These are phyloP conservation scores for Dryococelus australis DNA, from an alignment of 2,888 invertebrate genomes.

Conservation along the genomic window DNA sequence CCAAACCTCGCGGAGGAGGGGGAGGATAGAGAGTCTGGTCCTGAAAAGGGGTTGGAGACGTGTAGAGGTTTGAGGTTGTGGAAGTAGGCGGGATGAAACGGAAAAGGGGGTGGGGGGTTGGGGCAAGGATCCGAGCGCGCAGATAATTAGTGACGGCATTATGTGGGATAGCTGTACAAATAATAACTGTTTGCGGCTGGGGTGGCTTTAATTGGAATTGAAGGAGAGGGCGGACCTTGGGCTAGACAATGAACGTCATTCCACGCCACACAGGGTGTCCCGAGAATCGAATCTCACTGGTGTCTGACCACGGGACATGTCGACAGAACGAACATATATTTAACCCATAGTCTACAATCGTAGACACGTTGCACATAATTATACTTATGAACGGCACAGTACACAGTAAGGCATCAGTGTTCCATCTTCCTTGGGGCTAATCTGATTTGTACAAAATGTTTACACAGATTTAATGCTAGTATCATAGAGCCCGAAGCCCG, in stretches of 20 bases:
- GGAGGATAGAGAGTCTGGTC: background rate
- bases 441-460: too few species aligned
- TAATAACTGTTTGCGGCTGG: slow-evolving; percentile 16
- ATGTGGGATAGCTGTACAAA: slow-evolving; percentile 3
- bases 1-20: too few species aligned
- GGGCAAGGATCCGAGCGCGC: background rate
- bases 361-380: too few species aligned
- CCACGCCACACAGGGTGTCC: background rate
- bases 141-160: slow-evolving; percentile 16
- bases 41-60: background rate
- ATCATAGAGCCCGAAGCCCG: too few species aligned
- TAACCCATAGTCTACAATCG: too few species aligned
- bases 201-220: slow-evolving; percentile 16
- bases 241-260: slow-evolving; percentile 16
- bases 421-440: too few species aligned
- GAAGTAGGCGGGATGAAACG: background rate
- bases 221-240: background rate
- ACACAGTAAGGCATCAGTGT: too few species aligned
- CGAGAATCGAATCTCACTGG: background rate
- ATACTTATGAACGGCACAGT: too few species aligned
- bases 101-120: too few species aligned
- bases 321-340: too few species aligned
- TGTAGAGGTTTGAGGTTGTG: background rate
- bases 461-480: too few species aligned
- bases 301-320: too few species aligned